Base-by-base conservation (phyloP, 2,797 vertebrate species). In the Pseudomugil gertrudae region DNA sequence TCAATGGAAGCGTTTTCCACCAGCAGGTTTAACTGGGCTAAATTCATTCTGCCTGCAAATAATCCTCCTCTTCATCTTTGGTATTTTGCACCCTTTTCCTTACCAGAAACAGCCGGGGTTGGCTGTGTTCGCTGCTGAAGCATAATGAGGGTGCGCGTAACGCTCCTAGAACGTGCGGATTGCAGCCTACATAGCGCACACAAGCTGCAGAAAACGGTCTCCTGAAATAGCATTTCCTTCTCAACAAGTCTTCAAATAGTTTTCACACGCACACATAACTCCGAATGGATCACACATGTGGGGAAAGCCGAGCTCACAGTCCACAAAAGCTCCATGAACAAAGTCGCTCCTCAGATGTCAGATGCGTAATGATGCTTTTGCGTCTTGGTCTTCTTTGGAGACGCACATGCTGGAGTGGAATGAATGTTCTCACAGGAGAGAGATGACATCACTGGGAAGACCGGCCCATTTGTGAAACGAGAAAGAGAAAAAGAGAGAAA, bases 1-100 rank as follows among this genome's bases (percentile, higher is more conserved):
- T 92, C 79, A 33, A 69, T 81, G 60, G 93, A 93, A 29, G 78
- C 85, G 83, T 95, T 94, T 76, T 76, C 82, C 62, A 56, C 65
- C 14, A 48, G 56, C 26, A 65, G 23, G 50, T 77, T 80, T 30
- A 81, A 63, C 29, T 80, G 82, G 55, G 76, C 89, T 76, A 90
- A 63, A 91, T 94, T 91, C 94, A 95, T 95, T 70, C 63, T 90
- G 78, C 15, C 63, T 74, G 62, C 40, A 66, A 33, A 64, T 59
- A 79, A 79, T 76, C 62, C 61, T 57, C 68, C 63, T 59, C 77
- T 76, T 81, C 89, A 92, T 93, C 61, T 80, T 87, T 71, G 68
- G 81, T 69, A 51, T 64, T 70, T 69, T 24, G 38, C 45, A n/a
- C 61, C 52, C 27, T 21, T 36, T 57, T 47, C 23, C 13, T 38